Percentiles rank a stretch among this genome's conserved stretches.
Evolutionary conservation across 2,113 vertebrate genomes (phyloP).

Genomic region (Motacilla tschutschensis): DNA sequence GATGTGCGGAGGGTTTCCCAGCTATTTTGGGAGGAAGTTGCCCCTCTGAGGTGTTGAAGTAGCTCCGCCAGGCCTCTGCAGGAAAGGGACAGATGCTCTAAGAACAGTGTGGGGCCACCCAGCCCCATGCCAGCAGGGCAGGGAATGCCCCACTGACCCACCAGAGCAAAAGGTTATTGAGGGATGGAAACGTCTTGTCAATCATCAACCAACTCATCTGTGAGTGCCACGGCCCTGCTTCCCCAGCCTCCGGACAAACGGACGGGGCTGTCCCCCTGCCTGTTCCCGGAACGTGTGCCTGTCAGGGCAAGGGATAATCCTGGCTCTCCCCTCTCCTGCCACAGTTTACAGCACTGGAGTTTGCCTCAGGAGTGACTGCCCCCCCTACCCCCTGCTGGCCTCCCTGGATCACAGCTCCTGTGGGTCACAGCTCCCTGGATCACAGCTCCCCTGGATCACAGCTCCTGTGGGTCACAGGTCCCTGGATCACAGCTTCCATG

Average conservation of each 20-base stretch:
- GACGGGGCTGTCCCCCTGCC: fast-evolving
- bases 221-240: fast-evolving
- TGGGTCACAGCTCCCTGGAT: neutral
- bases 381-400: neutral
- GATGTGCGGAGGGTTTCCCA: conserved; percentile 48
- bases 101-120: neutral
- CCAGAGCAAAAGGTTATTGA: neutral
- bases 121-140: neutral
- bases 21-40: neutral
- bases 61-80: neutral
- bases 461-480: too few species aligned
- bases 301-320: neutral
- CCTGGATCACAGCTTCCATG: too few species aligned
- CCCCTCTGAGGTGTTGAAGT: neutral
- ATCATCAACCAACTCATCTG: neutral
- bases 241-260: fast-evolving
- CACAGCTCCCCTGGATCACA: neutral
- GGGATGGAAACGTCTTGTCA: neutral
- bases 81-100: neutral
- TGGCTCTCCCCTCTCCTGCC: neutral
- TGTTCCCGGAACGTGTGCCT: fast-evolving
- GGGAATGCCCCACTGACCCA: neutral
- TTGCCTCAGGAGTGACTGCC: too few species aligned
- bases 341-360: neutral
- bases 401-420: fast-evolving